Base-by-base conservation (phyloP, 2,113 vertebrate genomes). In the Phocoena phocoena region DNA sequence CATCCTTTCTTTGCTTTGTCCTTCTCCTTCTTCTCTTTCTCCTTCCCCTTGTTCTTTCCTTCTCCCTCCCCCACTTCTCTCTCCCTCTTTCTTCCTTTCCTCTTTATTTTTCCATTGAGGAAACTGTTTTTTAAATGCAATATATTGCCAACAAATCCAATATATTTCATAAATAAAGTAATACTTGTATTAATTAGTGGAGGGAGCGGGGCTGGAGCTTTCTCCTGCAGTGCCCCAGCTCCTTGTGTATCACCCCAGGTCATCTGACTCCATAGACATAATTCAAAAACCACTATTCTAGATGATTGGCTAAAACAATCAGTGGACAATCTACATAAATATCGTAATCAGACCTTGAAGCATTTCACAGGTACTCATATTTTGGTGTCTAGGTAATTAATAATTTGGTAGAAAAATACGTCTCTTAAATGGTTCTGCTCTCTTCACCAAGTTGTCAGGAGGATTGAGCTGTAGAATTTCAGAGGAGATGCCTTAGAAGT, bases 21-120 rank as follows among this genome's bases (percentile, higher is more conserved):
- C 8, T 60, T 41, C 20, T 6, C 5, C 26, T 10, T 1, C 12
- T 68, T 50, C 3, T n/a, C n/a, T 1, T 41, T 8, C 2, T 17
- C 21, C 8, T n/a, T 25, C 11, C 14, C 47, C 10, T 58, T 26
- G 28, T 25, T 79, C 17, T 12, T 47, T 13, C 0, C 28, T 15
- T 58, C 7, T 8, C 17, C 8, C 7, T 55, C 36, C 0, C 8
- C n/a, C 3, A 2, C 0, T 6, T 67, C 6, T 6, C 17, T 6
- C n/a, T 20, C 15, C 20, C 7, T 23, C 8, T 6, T n/a, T 8
- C 8, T 6, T 44, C 47, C 15, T 60, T 11, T 58, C 60, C 13
- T 25, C n/a, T 50, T 68, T 44, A 20, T 20, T 50, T 53, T 62
- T 41, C 31, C 21, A 50, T 41, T 79, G 50, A 87, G 31, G 31